These are phyloP conservation scores for Frieseomelitta varia DNA, from an alignment of 1,140 invertebrate genomes.

Conservation along the genomic window DNA sequence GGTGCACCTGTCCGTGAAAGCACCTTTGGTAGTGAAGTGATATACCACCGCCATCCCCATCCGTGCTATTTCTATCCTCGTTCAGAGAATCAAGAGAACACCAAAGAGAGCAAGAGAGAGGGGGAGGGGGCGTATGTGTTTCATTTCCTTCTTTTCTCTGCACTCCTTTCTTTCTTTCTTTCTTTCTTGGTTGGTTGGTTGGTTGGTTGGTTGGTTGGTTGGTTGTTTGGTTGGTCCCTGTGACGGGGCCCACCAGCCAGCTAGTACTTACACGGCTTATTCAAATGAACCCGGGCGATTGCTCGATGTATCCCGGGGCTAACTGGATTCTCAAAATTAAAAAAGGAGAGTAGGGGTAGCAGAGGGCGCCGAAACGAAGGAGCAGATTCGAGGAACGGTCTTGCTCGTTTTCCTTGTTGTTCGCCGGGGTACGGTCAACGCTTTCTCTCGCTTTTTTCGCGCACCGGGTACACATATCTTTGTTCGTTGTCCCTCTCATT, in stretches of 20 bases:
- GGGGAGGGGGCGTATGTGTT: not conserved
- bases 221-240: conserved; percentile 28
- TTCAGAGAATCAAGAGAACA: not conserved
- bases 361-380: conserved; percentile 36
- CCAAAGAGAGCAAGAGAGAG: too few relatives aligned
- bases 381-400: conserved; percentile 24
- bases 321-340: conserved; percentile 81
- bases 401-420: conserved; percentile 47
- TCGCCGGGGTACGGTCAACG: too few relatives aligned
- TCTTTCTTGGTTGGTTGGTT: conserved; percentile 47
- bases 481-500: too few relatives aligned
- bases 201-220: too few relatives aligned
- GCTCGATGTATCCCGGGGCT: conserved; percentile 76
- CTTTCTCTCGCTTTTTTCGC: not conserved
- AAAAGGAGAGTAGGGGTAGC: conserved; percentile 67
- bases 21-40: conserved; percentile 73
- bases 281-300: conserved; percentile 77
- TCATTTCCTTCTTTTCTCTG: not conserved
- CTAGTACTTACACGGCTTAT: conserved; percentile 80
- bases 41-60: conserved; percentile 65
- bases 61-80: conserved; percentile 49
- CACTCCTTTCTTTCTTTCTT: conserved; percentile 64
- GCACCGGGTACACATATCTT: too few relatives aligned
- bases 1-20: conserved; percentile 73
- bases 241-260: conserved; percentile 41